phyloP scores from a whole-genome alignment of 1,140 invertebrate genomes.

The Teleopsis dalmanni region DNA sequence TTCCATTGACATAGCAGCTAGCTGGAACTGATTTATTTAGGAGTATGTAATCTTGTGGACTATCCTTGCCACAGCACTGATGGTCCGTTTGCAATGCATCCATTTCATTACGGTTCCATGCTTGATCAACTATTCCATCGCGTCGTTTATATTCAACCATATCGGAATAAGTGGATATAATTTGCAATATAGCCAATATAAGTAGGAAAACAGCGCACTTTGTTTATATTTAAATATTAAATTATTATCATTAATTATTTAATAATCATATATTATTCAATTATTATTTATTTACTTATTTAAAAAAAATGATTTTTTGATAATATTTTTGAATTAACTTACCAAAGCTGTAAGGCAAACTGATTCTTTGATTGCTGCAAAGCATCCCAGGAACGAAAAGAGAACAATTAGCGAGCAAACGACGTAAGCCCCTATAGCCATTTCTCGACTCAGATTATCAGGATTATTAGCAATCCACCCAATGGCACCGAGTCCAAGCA shows the following conservation, averaged over 20 bases:
- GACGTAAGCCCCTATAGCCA: constrained; percentile 24
- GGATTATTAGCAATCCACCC: constrained; percentile 30
- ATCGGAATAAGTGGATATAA: constrained; percentile 21
- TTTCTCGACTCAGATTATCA: constrained; percentile 24
- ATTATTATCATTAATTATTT: neutral
- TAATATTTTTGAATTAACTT: too few relatives aligned
- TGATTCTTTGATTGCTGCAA: constrained; percentile 31
- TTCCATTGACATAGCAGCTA: constrained; percentile 28
- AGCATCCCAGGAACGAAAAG: constrained; percentile 29
- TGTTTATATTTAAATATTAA: neutral
- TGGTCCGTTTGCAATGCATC: constrained; percentile 27
- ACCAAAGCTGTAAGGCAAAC: constrained; percentile 28
- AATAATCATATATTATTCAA: neutral
- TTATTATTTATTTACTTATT: neutral
- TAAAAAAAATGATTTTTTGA: neutral
- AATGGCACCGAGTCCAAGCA: constrained; percentile 28
- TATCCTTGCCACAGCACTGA: constrained; percentile 33
- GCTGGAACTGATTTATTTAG: constrained; percentile 25
- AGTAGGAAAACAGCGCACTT: constrained; percentile 32
- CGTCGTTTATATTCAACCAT: constrained; percentile 19
- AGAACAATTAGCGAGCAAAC: constrained; percentile 24
- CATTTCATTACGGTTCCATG: constrained; percentile 36
- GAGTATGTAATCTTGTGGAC: constrained; percentile 32
- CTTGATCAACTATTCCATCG: constrained; percentile 25
- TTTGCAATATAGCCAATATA: constrained; percentile 27